Base-by-base conservation (phyloP, 2,888 invertebrate genomes). In the Cerastoderma edule region DNA sequence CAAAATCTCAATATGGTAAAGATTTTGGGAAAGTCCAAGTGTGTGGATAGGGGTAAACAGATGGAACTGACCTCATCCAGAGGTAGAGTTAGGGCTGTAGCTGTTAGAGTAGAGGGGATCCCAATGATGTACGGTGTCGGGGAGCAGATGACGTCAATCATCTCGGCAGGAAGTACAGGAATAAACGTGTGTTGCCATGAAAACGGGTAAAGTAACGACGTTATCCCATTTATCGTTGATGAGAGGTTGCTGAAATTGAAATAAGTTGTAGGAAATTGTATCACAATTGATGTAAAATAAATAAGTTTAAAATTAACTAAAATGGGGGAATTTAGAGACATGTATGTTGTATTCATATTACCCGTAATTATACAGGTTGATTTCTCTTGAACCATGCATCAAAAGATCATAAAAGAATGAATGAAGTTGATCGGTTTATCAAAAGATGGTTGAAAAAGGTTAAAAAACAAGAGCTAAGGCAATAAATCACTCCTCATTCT, bases 151-250 rank as follows among this genome's bases (percentile, higher is more conserved):
- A 95, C 93, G 72, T 94, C 94, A 19, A 96, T 93, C 91, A 95
- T 95, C 57, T 90, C 90, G 0, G 94, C 92, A 0, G 97, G 97
- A 19, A 97, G 93, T 66, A 96, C 95, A 0, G 96, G 96, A 65
- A 97, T 95, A 22, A 96, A 94, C 0, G 96, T 96, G 89, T 97
- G 96, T 70, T 96, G 96, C 97, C 97, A 97, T 46, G 95, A 94
- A 92, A 97, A 96, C 8, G 97, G 97, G 92, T 96, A 96, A 5
- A 97, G 93, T 35, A 96, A 94, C 33, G 95, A 94, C 83, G 96
- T 95, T 1, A 97, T 92, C 0, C 96, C 96, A 89, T 96, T 95
- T 68, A 97, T 94, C 86, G 96, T 96, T 0, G 95, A 94, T 0
- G 96, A 96, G 10, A 96, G 93, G 75, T 94, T 94, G 87, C 96